Evolutionary conservation across 1,140 invertebrate species (phyloP).

Genomic region (Kradibia gibbosae): DNA sequence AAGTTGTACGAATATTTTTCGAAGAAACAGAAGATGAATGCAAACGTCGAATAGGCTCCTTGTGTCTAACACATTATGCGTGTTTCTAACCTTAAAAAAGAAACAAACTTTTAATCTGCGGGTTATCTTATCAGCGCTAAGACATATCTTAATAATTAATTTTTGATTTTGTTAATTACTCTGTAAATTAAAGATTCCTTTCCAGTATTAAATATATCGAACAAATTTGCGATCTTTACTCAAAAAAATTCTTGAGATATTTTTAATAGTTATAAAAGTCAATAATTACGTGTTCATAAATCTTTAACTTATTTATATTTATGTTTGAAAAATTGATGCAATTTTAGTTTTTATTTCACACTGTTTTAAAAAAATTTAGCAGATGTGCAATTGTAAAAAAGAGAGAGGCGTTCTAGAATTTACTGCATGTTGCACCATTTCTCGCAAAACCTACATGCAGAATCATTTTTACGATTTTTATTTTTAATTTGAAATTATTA

Average conservation of each 20-base stretch:
- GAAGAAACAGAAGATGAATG: background rate
- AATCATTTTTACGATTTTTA: background rate
- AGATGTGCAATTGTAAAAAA: background rate
- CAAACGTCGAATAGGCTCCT: background rate
- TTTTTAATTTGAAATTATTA: background rate
- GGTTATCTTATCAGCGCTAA: background rate
- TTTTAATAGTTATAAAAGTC: too few species aligned
- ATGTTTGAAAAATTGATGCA: too few species aligned
- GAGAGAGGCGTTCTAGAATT: background rate
- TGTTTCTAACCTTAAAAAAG: background rate
- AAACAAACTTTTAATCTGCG: background rate
- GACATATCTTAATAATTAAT: background rate
- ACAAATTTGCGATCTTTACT: background rate
- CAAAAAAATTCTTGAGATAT: background rate
- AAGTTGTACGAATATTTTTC: too few species aligned
- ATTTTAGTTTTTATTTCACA: background rate
- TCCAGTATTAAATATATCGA: background rate
- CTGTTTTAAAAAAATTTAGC: background rate
- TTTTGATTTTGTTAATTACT: background rate
- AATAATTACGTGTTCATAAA: too few species aligned
- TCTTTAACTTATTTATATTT: too few species aligned
- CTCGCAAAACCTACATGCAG: background rate
- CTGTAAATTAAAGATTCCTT: background rate
- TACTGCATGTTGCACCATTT: background rate
- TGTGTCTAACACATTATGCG: background rate